A percentile compares a stretch with the other conserved stretches of the same genome.
These are phyloP conservation scores for Linyphia triangularis DNA, from an alignment of 2,888 invertebrate species.

Conservation along the genomic window DNA sequence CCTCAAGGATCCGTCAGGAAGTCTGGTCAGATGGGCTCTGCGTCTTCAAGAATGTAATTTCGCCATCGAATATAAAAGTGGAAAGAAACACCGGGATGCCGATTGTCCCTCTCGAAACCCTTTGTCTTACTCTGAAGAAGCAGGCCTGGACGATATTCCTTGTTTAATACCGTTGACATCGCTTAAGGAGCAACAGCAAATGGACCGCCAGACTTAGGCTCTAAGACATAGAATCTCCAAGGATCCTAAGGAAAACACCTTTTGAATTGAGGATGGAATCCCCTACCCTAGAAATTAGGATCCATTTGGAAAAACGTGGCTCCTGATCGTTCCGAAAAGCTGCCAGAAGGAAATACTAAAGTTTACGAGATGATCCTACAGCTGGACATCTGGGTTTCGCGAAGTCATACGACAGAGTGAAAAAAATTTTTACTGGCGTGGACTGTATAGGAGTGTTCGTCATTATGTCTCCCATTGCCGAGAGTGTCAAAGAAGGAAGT, in stretches of 20 bases:
- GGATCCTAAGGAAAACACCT: no score
- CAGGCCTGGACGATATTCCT: not conserved
- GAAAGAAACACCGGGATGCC: slow-evolving; percentile 25
- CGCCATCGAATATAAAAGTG: slow-evolving; percentile 29
- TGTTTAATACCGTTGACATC: not conserved
- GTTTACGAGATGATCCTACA: slow-evolving; percentile 58
- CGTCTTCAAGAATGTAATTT: slow-evolving; percentile 25
- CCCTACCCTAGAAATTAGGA: slow-evolving; percentile 19
- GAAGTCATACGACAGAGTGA: slow-evolving; percentile 21
- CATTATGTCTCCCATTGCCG: slow-evolving; percentile 36
- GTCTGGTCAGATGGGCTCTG: slow-evolving; percentile 81
- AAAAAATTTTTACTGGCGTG: slow-evolving; percentile 39
- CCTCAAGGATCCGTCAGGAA: slow-evolving; percentile 79
- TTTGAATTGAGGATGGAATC: not conserved
- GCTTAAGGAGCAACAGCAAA: not conserved
- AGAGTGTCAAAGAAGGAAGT: slow-evolving; percentile 43
- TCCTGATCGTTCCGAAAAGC: not conserved
- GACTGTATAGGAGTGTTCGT: slow-evolving; percentile 14
- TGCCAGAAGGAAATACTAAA: not conserved
- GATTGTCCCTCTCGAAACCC: slow-evolving; percentile 26
- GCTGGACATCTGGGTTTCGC: slow-evolving; percentile 39
- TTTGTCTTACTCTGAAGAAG: not conserved
- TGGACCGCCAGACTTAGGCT: no score
- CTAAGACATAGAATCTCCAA: no score
- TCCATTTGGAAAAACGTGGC: not conserved